Evolutionary conservation across 2,797 vertebrate genomes (phyloP).

Genomic region (Muscicapa comitata): DNA sequence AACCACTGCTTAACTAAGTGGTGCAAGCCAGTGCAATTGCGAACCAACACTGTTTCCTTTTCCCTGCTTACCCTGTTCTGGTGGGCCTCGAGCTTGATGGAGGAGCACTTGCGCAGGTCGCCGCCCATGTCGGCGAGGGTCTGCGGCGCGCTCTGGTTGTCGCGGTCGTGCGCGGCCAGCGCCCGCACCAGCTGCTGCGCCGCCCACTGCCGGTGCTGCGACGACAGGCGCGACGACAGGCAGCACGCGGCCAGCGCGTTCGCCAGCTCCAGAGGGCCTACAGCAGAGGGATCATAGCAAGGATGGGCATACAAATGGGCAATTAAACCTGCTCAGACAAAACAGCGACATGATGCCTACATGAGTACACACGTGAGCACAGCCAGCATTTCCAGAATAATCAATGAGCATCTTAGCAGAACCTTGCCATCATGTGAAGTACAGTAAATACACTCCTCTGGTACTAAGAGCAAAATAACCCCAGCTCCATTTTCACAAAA

Average conservation of each 20-base stretch:
- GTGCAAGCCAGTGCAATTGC: too few species aligned
- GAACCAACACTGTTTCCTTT: rapidly evolving
- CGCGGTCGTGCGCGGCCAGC: constrained; percentile 93
- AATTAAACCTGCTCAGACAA: constrained; percentile 88
- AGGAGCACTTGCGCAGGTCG: constrained; percentile 92
- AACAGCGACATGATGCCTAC: constrained; percentile 79
- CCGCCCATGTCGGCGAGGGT: constrained; percentile 95
- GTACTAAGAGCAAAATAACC: not conserved
- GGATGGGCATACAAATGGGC: constrained; percentile 91
- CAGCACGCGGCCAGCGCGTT: constrained; percentile 98
- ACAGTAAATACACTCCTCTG: not conserved
- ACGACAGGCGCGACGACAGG: constrained; percentile 94
- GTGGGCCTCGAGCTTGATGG: constrained; percentile 93
- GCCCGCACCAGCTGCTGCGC: constrained; percentile 95
- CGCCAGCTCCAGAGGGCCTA: constrained; percentile 98
- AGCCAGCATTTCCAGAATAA: constrained; percentile 48
- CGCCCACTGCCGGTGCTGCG: constrained; percentile 97
- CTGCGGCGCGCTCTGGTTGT: constrained; percentile 91
- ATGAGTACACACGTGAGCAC: constrained; percentile 61
- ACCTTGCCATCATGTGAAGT: not conserved
- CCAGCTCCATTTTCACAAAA: not conserved
- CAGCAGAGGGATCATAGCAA: constrained; percentile 90
- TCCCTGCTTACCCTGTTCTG: constrained; percentile 84
- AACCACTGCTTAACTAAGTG: too few species aligned
- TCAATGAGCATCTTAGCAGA: not conserved